Percentiles rank a stretch among this genome's conserved stretches.
Conservation (phyloP, 2,888 invertebrate genomes). For the Pterobdella sp. region DNA sequence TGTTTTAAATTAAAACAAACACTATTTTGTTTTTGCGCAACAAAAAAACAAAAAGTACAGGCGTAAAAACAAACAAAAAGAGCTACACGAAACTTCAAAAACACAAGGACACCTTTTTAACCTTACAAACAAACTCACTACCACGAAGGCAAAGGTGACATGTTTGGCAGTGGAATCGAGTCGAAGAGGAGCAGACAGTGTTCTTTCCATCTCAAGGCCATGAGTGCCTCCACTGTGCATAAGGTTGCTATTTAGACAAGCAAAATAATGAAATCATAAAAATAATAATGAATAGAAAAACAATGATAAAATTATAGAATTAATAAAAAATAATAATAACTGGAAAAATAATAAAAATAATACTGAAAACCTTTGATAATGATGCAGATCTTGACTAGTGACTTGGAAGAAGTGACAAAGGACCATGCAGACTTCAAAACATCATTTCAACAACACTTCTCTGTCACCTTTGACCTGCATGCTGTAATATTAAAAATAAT, state of each 20-base stretch:
- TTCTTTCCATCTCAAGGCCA: conserved; percentile 44
- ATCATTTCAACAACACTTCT: conserved; percentile 45
- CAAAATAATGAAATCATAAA: too few relatives aligned
- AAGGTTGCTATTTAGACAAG: too few relatives aligned
- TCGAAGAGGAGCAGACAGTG: conserved; percentile 32
- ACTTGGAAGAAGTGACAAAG: conserved; percentile 47
- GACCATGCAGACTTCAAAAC: conserved; percentile 50
- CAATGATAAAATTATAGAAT: too few relatives aligned
- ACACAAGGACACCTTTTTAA: too few relatives aligned
- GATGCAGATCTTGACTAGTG: conserved; percentile 46
- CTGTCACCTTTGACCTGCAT: conserved; percentile 49
- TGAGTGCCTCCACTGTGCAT: conserved; percentile 51
- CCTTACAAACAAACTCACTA: too few relatives aligned
- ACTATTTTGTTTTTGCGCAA: background rate
- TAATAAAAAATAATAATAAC: too few relatives aligned
- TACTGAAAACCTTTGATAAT: too few relatives aligned
- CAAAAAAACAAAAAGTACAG: too few relatives aligned
- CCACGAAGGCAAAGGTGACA: conserved; percentile 51
- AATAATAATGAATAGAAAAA: too few relatives aligned
- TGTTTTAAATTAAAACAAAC: background rate
- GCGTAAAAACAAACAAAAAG: too few relatives aligned
- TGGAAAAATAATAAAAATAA: too few relatives aligned
- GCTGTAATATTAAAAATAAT: conserved; percentile 43
- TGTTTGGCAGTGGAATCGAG: conserved; percentile 48
- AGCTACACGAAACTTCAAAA: too few relatives aligned